A percentile compares a stretch with the other conserved stretches of the same genome.
phyloP scores from a whole-genome alignment of 2,113 vertebrate species.

The Lagopus muta region DNA sequence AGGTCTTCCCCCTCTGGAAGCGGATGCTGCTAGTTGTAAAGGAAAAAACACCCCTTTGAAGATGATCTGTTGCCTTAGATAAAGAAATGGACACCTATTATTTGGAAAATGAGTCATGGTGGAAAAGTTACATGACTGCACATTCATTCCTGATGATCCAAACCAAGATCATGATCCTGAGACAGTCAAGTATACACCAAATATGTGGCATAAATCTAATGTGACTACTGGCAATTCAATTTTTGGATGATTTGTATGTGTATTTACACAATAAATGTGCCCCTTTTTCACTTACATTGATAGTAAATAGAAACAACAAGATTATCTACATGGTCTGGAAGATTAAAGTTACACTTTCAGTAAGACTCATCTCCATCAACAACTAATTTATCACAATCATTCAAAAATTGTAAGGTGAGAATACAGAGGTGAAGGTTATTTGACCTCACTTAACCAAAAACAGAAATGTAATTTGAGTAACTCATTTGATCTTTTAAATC shows the following conservation, averaged over 20 bases:
- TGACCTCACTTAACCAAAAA: constrained; percentile 59
- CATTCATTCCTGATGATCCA: too few relatives aligned
- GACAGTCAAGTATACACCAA: too few relatives aligned
- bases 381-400: constrained; percentile 52
- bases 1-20: too few relatives aligned
- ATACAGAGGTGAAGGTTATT: constrained; percentile 31
- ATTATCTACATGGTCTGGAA: neutral
- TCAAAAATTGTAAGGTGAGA: constrained; percentile 15
- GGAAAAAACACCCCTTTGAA: too few relatives aligned
- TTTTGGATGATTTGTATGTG: neutral
- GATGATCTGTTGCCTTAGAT: too few relatives aligned
- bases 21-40: too few relatives aligned
- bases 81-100: too few relatives aligned
- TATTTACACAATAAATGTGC: neutral
- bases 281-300: neutral
- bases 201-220: neutral
- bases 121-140: too few relatives aligned
- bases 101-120: too few relatives aligned
- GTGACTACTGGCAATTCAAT: neutral
- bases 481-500: constrained; percentile 43
- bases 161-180: too few relatives aligned
- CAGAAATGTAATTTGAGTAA: constrained; percentile 29
- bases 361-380: neutral
- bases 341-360: neutral
- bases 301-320: neutral